Conservation (phyloP, 2,113 vertebrate genomes). For the Oplegnathus fasciatus region DNA sequence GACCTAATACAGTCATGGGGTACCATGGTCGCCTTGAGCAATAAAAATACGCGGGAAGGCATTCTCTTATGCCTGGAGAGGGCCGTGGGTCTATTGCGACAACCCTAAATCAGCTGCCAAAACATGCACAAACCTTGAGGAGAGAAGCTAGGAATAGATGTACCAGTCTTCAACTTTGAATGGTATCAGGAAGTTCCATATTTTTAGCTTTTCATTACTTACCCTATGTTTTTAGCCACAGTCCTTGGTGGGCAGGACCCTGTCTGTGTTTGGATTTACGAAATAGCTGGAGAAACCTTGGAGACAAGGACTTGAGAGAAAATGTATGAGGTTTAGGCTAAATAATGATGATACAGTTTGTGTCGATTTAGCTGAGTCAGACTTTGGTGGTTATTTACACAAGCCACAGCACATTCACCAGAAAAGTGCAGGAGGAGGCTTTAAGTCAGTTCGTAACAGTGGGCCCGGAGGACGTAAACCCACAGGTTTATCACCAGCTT, state of each 20-base stretch:
- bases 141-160: background rate
- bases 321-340: background rate
- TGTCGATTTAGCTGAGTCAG: background rate
- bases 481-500: constrained; percentile 17
- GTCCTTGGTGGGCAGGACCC: background rate
- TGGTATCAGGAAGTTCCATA: background rate
- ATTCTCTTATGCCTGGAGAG: constrained; percentile 3
- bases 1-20: constrained; percentile 32
- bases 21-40: constrained; percentile 54
- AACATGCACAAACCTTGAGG: background rate
- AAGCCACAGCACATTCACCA: background rate
- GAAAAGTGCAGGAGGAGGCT: background rate
- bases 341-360: background rate
- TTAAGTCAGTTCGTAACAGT: background rate
- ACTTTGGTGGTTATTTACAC: background rate
- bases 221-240: background rate
- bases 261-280: background rate
- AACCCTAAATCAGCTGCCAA: constrained; percentile 22
- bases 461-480: background rate
- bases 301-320: background rate
- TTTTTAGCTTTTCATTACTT: background rate
- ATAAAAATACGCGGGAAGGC: constrained; percentile 17
- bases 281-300: background rate
- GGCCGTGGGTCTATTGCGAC: background rate
- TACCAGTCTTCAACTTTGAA: background rate